Conservation (phyloP, 1,140 invertebrate genomes). For the Hyles vespertilio region DNA sequence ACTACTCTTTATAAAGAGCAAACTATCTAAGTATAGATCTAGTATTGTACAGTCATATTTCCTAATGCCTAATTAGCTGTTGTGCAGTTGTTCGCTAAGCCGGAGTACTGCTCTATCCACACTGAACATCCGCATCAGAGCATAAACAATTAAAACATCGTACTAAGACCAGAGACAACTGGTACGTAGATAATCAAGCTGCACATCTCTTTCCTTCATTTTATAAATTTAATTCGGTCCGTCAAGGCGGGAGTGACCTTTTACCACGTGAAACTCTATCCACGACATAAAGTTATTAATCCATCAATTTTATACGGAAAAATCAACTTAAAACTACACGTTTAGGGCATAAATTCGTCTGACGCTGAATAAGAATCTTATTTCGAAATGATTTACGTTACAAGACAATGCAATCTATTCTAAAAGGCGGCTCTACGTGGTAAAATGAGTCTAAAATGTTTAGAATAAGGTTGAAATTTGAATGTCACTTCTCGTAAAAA, state of each 20-base stretch:
- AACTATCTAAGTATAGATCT: too few species aligned
- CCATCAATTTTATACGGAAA: conserved; percentile 10
- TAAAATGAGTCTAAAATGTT: conserved; percentile 6
- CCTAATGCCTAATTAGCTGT: too few species aligned
- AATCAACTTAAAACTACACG: conserved; percentile 25
- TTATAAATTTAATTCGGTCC: conserved; percentile 55
- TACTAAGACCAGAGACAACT: not conserved
- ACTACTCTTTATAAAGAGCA: too few species aligned
- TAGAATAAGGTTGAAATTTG: conserved; percentile 29
- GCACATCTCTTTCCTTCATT: conserved; percentile 27
- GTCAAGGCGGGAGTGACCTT: conserved; percentile 56
- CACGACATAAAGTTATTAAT: conserved; percentile 26
- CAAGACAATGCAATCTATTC: conserved; percentile 72
- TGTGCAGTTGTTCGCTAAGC: too few species aligned
- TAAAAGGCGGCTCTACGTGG: conserved; percentile 18
- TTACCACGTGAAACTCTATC: conserved; percentile 55
- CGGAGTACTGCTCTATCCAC: too few species aligned
- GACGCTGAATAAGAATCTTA: conserved; percentile 26
- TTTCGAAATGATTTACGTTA: conserved; percentile 53
- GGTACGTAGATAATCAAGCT: conserved; percentile 14
- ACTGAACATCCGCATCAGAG: not conserved
- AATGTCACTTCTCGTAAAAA: conserved; percentile 12
- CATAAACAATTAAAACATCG: conserved; percentile 1
- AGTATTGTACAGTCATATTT: too few species aligned
- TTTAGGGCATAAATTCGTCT: conserved; percentile 25